Evolutionary conservation across 2,113 vertebrate genomes (phyloP).

Genomic region (Atractosteus spatula): DNA sequence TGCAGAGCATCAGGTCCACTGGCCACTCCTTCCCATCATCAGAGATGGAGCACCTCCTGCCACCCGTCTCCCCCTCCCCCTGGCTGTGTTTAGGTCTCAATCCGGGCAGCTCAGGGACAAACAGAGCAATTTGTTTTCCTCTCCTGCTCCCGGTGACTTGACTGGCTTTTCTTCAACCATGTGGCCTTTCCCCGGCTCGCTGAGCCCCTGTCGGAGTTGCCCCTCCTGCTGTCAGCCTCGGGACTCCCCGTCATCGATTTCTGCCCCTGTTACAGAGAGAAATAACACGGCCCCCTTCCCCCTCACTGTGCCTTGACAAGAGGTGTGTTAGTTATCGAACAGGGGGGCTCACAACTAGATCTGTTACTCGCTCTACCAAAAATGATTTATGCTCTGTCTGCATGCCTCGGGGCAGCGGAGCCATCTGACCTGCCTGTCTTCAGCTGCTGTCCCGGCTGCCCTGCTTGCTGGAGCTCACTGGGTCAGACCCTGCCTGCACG

Average conservation of each 20-base stretch:
- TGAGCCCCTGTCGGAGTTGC: too few species aligned
- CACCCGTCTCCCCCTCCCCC: not conserved
- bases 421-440: too few species aligned
- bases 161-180: not conserved
- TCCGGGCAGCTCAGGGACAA: not conserved
- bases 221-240: too few species aligned
- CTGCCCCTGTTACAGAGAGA: not conserved
- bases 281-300: not conserved
- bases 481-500: too few species aligned
- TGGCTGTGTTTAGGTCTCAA: not conserved
- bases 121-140: not conserved
- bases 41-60: not conserved
- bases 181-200: too few species aligned
- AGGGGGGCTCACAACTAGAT: too few species aligned
- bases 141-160: not conserved
- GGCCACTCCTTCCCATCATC: not conserved
- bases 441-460: too few species aligned
- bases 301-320: not conserved
- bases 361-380: too few species aligned
- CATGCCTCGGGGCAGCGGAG: too few species aligned
- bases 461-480: too few species aligned
- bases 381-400: too few species aligned
- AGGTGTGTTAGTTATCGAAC: not conserved
- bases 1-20: too few species aligned
- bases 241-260: not conserved